Conservation (phyloP, 2,888 invertebrate genomes). For the Mellilla xanthometata region DNA sequence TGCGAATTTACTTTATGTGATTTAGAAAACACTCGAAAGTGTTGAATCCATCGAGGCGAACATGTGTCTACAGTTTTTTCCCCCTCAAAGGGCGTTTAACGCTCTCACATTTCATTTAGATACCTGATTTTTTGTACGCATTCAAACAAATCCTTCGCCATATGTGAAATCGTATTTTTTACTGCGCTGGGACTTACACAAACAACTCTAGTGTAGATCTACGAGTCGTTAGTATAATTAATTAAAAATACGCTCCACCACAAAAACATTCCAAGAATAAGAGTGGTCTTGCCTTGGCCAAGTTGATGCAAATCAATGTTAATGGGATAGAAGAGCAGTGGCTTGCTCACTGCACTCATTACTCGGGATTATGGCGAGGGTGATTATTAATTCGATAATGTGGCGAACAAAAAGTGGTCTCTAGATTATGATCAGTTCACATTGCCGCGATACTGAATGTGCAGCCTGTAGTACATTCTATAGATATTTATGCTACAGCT, state of each 20-base stretch:
- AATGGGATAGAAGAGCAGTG: neutral
- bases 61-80: conserved; percentile 39
- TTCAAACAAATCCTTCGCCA: conserved; percentile 35
- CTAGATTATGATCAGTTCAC: neutral
- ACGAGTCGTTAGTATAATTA: conserved; percentile 28
- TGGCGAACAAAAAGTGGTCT: neutral
- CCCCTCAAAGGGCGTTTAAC: conserved; percentile 32
- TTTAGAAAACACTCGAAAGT: conserved; percentile 15
- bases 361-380: conserved; percentile 23
- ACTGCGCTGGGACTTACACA: conserved; percentile 12
- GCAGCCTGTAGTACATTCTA: no score
- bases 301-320: conserved; percentile 3
- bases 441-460: neutral
- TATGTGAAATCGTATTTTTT: conserved; percentile 38
- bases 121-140: conserved; percentile 59
- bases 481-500: no score
- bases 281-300: conserved; percentile 40
- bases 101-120: conserved; percentile 44
- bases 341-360: neutral
- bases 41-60: conserved; percentile 23
- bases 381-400: conserved; percentile 8
- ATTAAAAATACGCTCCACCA: conserved; percentile 35
- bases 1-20: no score
- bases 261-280: conserved; percentile 30
- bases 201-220: conserved; percentile 11